Percentiles rank a stretch among this genome's conserved stretches.
These are phyloP conservation scores for Nomada ruficornis DNA, from an alignment of 2,888 invertebrate genomes.

Conservation along the genomic window DNA sequence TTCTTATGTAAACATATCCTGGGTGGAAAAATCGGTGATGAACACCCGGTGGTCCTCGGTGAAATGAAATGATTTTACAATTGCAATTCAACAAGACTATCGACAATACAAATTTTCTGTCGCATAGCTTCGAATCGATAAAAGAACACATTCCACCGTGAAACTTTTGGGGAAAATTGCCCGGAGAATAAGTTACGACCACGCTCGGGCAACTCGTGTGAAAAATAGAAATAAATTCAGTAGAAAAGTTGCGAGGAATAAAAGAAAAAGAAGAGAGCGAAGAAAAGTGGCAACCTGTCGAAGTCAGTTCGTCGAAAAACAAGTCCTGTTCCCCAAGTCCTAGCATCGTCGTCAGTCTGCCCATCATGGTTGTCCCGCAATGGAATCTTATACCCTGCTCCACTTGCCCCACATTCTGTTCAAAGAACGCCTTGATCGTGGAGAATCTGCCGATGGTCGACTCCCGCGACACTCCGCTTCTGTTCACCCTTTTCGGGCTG, in stretches of 20 bases:
- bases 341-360: conserved; percentile 11
- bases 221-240: too few species aligned
- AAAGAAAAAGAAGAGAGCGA: background rate
- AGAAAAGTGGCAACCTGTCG: conserved; percentile 2
- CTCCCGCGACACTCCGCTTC: conserved; percentile 32
- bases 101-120: too few species aligned
- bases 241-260: too few species aligned
- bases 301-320: background rate
- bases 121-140: too few species aligned
- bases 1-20: too few species aligned
- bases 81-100: too few species aligned
- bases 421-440: conserved; percentile 42
- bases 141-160: too few species aligned
- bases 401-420: background rate
- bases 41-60: background rate
- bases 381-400: background rate
- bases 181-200: too few species aligned
- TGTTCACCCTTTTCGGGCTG: background rate
- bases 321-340: background rate
- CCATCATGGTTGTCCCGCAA: conserved; percentile 10
- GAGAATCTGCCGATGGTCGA: conserved; percentile 29
- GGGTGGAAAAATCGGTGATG: background rate
- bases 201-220: too few species aligned
- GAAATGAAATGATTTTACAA: too few species aligned
- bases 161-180: too few species aligned